Base-by-base conservation (phyloP, 1,140 invertebrate species). In the Psilanteris sp. region DNA sequence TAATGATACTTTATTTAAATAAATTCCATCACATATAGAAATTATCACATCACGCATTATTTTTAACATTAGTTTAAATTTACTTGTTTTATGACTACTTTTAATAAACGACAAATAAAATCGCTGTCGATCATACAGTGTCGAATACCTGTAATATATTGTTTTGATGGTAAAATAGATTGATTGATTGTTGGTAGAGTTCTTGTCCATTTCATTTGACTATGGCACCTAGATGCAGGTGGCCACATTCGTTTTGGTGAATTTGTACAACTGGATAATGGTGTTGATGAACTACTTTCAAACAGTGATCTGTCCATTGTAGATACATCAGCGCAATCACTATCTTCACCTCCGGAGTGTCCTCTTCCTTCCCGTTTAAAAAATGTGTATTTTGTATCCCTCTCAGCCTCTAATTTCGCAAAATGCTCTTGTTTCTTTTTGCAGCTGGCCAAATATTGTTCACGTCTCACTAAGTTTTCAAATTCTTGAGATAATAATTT, bases 251-350 rank as follows among this genome's bases (percentile, higher is more conserved):
- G 84, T 85, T 92, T 92, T 0, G 92, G 92, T 1, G 91, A 92
- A 75, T 92, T 92, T 0, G 91, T 90, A 31, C 91, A 91, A 73
- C 91, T 92, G 0, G 91, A 92, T 14, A 91, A 90, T 0, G 91
- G 91, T 1, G 92, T 92, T 0, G 91, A 92, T 0, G 91, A 92
- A 64, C 91, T 91, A 88, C 84, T 92, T 84, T 88, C 91, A 88
- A 84, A 89, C 81, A 83, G 87, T 82, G 81, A 91, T 76, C 80
- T 91, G 83, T 72, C 91, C 83, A 81, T 90, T 78, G 22, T 36
- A 0, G 82, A 83, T 1, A 81, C n/a, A 36, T 86, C 84, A 0
- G 81, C 81, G 26, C 79, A 86, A 36, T 87, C 85, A 66, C 85
- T 85, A 15, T 88, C 86, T 8, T 88, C 86, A 7, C 85, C 84